Percentiles rank a stretch among this genome's conserved stretches.
These are phyloP conservation scores for Eupeodes corollae DNA, from an alignment of 1,140 invertebrate species.

Conservation along the genomic window DNA sequence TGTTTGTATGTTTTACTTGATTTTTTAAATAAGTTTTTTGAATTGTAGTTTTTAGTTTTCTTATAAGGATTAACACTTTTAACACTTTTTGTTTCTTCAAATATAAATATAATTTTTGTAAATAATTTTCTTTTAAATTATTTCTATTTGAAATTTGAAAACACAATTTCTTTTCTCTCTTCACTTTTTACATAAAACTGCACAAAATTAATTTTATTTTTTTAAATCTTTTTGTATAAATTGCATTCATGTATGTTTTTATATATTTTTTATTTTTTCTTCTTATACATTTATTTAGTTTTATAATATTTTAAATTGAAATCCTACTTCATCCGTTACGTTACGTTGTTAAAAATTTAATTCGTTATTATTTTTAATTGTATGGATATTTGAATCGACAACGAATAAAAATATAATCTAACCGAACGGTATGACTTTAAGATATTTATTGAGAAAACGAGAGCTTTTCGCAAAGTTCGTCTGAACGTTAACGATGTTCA, in stretches of 20 bases:
- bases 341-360: constrained; percentile 2
- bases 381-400: background rate
- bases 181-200: no score
- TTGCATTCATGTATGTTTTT: no score
- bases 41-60: background rate
- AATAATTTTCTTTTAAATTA: background rate
- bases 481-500: constrained; percentile 29
- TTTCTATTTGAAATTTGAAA: constrained; percentile 2
- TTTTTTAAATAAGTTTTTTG: constrained; percentile 2
- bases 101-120: background rate
- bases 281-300: no score
- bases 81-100: background rate
- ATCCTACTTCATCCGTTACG: no score
- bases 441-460: background rate
- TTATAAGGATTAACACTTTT: background rate
- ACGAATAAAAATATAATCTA: background rate
- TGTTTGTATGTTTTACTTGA: background rate
- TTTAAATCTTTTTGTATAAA: no score
- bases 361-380: background rate
- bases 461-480: constrained; percentile 15
- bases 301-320: no score
- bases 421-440: background rate
- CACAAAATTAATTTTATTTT: no score
- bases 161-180: no score
- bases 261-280: no score